Conservation (phyloP, 2,797 vertebrate species). For the Tokudaia tokunoshimensis region DNA sequence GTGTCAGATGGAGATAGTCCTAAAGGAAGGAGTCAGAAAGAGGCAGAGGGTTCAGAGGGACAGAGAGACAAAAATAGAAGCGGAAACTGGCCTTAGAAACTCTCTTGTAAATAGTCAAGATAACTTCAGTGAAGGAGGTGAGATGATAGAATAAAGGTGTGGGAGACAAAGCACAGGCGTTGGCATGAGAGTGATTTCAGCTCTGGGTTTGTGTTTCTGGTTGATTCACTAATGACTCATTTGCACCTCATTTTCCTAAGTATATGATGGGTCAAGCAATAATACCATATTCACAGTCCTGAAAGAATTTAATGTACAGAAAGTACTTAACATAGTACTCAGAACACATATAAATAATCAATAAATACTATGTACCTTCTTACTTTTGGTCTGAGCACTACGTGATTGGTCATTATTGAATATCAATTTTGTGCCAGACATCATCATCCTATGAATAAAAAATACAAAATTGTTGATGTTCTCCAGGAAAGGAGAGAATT, state of each 20-base stretch:
- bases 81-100: constrained; percentile 49
- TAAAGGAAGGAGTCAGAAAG: constrained; percentile 45
- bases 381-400: constrained; percentile 20
- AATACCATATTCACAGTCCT: constrained; percentile 4
- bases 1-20: constrained; percentile 36
- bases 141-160: constrained; percentile 64
- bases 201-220: constrained; percentile 31
- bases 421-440: background rate
- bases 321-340: constrained; percentile 49
- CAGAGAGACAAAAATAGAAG: constrained; percentile 70
- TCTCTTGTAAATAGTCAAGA: constrained; percentile 64
- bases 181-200: background rate
- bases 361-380: constrained; percentile 44
- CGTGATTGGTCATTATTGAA: constrained; percentile 54
- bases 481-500: constrained; percentile 31
- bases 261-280: background rate
- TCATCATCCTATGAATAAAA: constrained; percentile 54
- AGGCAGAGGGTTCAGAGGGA: constrained; percentile 45
- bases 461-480: constrained; percentile 38
- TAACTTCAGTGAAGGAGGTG: constrained; percentile 64
- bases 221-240: background rate
- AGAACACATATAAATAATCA: constrained; percentile 34
- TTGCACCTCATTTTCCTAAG: constrained; percentile 47
- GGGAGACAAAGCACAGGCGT: constrained; percentile 54
- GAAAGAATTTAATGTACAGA: constrained; percentile 54